phyloP scores from a whole-genome alignment of 2,888 invertebrate genomes.

The Dicyrtoma fusca region DNA sequence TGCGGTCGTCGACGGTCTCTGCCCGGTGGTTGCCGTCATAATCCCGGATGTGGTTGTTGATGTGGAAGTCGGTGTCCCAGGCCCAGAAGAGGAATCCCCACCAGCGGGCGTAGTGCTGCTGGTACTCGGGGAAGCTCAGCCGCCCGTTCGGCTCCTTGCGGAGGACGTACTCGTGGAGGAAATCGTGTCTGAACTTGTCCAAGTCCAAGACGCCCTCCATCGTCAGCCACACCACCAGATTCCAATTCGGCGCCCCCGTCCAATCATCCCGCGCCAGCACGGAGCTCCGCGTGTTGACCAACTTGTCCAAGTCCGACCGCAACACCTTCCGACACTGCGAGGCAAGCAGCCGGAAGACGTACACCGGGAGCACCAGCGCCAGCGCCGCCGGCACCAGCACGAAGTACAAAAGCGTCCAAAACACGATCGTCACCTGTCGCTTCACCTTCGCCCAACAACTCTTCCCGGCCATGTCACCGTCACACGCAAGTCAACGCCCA shows the following conservation, averaged over 20 bases:
- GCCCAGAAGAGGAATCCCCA: constrained; percentile 44
- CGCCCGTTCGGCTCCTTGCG: constrained; percentile 14
- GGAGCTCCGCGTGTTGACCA: constrained; percentile 37
- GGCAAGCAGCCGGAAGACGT: constrained; percentile 36
- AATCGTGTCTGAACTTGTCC: constrained; percentile 36
- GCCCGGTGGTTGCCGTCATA: constrained; percentile 35
- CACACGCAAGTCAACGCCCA: too few relatives aligned
- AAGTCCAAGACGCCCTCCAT: constrained; percentile 39
- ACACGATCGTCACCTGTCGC: not conserved
- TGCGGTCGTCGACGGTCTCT: constrained; percentile 26
- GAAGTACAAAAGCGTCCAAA: constrained; percentile 39
- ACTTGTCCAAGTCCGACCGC: constrained; percentile 39
- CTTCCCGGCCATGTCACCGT: constrained; percentile 6
- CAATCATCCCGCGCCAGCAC: constrained; percentile 40
- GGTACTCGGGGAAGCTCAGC: constrained; percentile 42
- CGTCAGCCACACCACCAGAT: constrained; percentile 43
- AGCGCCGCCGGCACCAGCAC: constrained; percentile 26
- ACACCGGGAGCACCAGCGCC: constrained; percentile 30
- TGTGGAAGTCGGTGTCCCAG: constrained; percentile 41
- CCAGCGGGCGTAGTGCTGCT: constrained; percentile 42
- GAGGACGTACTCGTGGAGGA: constrained; percentile 31
- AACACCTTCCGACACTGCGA: constrained; percentile 28
- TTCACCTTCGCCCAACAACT: not conserved
- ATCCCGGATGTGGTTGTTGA: constrained; percentile 39
- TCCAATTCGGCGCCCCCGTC: constrained; percentile 37